These are phyloP conservation scores for Rhipidura dahli DNA, from an alignment of 2,113 vertebrate genomes.

Conservation along the genomic window DNA sequence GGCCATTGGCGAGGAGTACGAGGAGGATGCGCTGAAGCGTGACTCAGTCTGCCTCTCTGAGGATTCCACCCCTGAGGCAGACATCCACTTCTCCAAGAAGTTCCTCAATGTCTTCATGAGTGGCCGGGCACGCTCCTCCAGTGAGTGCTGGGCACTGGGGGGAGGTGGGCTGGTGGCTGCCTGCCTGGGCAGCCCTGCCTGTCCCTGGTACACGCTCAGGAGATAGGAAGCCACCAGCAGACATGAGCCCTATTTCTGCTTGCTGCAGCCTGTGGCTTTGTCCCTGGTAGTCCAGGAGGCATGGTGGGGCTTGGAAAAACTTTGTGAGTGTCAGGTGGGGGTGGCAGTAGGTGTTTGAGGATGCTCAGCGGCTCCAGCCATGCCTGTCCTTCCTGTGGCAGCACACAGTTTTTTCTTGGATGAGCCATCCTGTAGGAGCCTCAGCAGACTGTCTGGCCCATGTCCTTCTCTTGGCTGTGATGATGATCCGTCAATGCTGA, in stretches of 20 bases:
- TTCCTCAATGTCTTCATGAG: slow-evolving; percentile 99
- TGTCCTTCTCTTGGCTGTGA: not conserved
- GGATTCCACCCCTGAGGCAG: slow-evolving; percentile 87
- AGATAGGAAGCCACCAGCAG: not conserved
- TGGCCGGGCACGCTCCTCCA: slow-evolving; percentile 90
- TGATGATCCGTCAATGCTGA: not conserved
- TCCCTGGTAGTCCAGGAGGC: not conserved
- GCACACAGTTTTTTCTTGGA: fast-evolving
- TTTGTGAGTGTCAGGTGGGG: not conserved
- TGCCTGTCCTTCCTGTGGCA: not conserved
- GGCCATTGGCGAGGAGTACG: slow-evolving; percentile 89
- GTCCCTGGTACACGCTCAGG: fast-evolving
- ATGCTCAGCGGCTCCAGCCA: fast-evolving
- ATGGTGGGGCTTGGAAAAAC: not conserved
- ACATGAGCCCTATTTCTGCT: not conserved
- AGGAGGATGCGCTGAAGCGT: slow-evolving; percentile 84
- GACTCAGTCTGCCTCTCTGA: slow-evolving; percentile 86
- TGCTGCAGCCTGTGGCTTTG: not conserved
- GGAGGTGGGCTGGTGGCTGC: not conserved
- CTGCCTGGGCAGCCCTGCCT: not conserved
- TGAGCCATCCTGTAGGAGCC: not conserved
- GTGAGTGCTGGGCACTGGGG: slow-evolving; percentile 77
- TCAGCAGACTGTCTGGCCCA: not conserved
- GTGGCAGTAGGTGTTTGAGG: not conserved
- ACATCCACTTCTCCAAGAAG: slow-evolving; percentile 94